Conservation (phyloP, 2,797 vertebrate genomes). For the Paguma larvata region DNA sequence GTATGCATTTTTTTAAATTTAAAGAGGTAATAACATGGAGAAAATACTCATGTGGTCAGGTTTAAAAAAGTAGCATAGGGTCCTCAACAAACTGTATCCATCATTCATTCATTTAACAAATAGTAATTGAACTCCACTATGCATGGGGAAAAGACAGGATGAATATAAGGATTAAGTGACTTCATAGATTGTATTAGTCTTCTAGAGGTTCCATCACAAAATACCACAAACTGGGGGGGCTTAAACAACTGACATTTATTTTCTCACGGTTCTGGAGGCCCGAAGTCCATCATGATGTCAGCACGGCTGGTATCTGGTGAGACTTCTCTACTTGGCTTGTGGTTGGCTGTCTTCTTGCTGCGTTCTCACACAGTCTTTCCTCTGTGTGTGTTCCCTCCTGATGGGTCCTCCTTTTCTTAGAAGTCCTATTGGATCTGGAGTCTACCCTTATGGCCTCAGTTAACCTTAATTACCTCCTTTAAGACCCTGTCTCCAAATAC, state of each 20-base stretch:
- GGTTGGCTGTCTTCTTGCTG: neutral
- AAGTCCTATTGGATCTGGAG: neutral
- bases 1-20: neutral
- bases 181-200: neutral
- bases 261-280: neutral
- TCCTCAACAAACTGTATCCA: neutral
- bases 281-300: neutral
- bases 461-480: neutral
- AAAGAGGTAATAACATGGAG: neutral
- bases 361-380: neutral
- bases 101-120: conserved; percentile 6
- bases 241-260: neutral
- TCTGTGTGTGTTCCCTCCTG: neutral
- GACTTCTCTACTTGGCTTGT: neutral
- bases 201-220: neutral
- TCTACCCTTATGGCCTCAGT: neutral
- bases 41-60: neutral
- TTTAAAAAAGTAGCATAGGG: neutral
- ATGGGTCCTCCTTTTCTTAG: neutral
- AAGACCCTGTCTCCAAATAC: neutral
- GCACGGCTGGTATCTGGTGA: neutral
- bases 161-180: neutral
- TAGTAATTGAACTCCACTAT: neutral
- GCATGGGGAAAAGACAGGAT: neutral
- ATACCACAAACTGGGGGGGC: neutral